Conservation (phyloP, 2,797 vertebrate genomes). For the Enteromius fasciolatus region DNA sequence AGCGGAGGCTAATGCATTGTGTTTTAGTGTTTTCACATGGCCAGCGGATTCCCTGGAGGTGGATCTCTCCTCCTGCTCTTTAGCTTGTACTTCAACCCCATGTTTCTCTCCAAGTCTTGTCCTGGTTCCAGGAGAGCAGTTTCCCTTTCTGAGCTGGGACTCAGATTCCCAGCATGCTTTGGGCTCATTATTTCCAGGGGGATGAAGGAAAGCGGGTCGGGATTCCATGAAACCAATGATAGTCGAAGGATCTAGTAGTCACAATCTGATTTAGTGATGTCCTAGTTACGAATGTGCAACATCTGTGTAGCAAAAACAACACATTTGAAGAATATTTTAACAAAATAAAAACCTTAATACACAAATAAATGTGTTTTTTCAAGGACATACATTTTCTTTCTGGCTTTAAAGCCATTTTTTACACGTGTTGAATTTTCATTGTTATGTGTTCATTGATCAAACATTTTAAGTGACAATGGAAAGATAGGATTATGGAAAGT, state of each 20-base stretch:
- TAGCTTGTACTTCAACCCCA: neutral
- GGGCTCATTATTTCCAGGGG: conserved; percentile 1
- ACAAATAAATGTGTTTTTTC: neutral
- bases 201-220: conserved; percentile 5
- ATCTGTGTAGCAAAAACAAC: neutral
- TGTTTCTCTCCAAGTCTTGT: neutral
- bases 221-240: conserved; percentile 17
- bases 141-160: conserved; percentile 18
- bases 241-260: neutral
- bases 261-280: neutral
- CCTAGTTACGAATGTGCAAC: neutral
- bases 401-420: neutral
- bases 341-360: neutral
- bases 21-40: conserved; percentile 21
- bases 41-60: neutral
- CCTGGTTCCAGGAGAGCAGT: neutral
- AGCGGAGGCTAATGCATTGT: neutral
- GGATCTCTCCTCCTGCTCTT: neutral
- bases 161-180: conserved; percentile 11
- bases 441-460: neutral
- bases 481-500: neutral
- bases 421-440: neutral
- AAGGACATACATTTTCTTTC: neutral
- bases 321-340: neutral
- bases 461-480: neutral